These are phyloP conservation scores for Ceramica pisi DNA, from an alignment of 2,888 invertebrate species.

Conservation along the genomic window DNA sequence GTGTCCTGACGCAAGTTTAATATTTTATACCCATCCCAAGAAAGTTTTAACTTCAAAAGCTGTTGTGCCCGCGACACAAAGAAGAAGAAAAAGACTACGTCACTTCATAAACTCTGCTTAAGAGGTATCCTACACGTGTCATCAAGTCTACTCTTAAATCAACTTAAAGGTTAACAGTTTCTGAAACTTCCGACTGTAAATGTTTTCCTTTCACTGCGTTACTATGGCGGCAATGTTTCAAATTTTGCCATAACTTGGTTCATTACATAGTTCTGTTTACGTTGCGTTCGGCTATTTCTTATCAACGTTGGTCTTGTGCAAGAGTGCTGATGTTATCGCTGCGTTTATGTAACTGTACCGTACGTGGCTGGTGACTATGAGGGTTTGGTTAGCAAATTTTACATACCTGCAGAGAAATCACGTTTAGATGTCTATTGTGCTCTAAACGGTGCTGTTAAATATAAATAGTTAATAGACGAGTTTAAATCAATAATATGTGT, in stretches of 20 bases:
- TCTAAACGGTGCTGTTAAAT: no score
- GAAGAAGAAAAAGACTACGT: no score
- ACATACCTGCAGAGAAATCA: background rate
- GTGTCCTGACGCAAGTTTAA: no score
- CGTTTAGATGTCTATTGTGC: background rate
- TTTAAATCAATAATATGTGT: no score
- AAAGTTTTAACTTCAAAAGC: no score
- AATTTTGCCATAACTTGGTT: conserved; percentile 43
- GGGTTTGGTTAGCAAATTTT: conserved; percentile 10
- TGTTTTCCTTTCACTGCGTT: conserved; percentile 34
- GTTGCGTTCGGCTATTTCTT: conserved; percentile 61
- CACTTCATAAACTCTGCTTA: background rate
- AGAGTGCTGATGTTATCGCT: conserved; percentile 69
- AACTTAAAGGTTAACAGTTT: conserved; percentile 8
- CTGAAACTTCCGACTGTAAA: conserved; percentile 32
- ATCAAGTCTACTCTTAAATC: background rate
- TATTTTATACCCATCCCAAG: no score
- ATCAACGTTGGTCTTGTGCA: conserved; percentile 72
- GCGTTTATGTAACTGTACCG: conserved; percentile 68
- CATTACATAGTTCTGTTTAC: conserved; percentile 49
- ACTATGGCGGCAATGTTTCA: conserved; percentile 33
- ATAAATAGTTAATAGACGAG: no score
- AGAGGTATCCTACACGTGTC: background rate
- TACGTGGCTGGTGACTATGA: conserved; percentile 42
- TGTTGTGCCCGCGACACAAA: no score